These are phyloP conservation scores for Xenopus tropicalis DNA, from an alignment of 2,113 vertebrate genomes.

Conservation along the genomic window DNA sequence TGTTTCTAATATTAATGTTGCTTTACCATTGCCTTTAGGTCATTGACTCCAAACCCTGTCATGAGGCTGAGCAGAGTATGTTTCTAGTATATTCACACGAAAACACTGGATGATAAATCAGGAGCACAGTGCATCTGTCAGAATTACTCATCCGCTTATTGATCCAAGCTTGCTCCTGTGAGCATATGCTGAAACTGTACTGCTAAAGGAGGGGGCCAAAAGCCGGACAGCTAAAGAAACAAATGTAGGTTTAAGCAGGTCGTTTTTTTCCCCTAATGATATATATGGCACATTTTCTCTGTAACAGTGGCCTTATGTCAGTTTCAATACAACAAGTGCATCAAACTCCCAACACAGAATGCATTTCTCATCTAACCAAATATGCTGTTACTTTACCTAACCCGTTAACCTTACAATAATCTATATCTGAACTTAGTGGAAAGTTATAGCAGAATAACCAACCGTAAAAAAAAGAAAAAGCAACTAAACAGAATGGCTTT, in stretches of 20 bases:
- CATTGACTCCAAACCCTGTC: too few species aligned
- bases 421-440: constrained; percentile 22
- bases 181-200: background rate
- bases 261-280: background rate
- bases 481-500: constrained; percentile 12
- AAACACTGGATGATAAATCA: too few species aligned
- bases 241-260: background rate
- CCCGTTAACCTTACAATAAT: constrained; percentile 30
- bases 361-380: constrained; percentile 6
- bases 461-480: background rate
- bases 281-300: background rate
- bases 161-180: background rate
- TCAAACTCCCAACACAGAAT: constrained; percentile 24
- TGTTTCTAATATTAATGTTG: too few species aligned
- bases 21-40: background rate
- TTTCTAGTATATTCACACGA: too few species aligned
- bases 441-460: constrained; percentile 32
- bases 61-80: too few species aligned
- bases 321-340: constrained; percentile 8
- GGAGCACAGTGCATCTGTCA: too few species aligned
- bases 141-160: too few species aligned
- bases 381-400: constrained; percentile 26
- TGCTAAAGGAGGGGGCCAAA: background rate
- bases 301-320: background rate
- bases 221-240: background rate